phyloP scores from a whole-genome alignment of 53 echinoderm and acorn worm genomes.

The Paracentrotus lividus region DNA sequence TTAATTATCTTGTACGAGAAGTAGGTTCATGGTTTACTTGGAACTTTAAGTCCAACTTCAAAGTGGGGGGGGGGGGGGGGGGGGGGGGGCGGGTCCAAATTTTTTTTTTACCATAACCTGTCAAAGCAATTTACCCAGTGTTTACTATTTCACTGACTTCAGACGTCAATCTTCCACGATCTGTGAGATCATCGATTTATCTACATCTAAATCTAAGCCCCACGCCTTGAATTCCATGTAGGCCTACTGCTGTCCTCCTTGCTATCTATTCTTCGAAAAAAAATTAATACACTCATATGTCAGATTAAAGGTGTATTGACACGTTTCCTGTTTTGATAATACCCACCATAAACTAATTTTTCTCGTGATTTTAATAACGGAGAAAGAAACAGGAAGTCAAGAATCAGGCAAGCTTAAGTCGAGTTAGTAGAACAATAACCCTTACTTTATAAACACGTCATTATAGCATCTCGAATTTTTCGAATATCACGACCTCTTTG shows the following conservation, averaged over 20 bases:
- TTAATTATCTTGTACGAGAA: too few species aligned
- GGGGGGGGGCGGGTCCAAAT: background rate
- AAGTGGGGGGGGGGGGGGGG: too few species aligned
- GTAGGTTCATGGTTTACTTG: too few species aligned
- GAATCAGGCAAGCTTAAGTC: background rate
- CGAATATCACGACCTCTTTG: background rate
- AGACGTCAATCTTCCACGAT: background rate
- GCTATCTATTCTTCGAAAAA: background rate
- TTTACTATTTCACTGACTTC: background rate
- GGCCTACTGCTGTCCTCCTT: background rate
- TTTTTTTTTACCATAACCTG: background rate
- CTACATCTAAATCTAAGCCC: background rate
- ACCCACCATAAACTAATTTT: background rate
- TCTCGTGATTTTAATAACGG: constrained; percentile 9
- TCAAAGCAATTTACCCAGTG: background rate
- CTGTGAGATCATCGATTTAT: background rate
- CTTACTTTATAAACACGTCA: background rate
- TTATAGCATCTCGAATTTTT: background rate
- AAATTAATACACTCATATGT: background rate
- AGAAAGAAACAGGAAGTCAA: constrained; percentile 14
- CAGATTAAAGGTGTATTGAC: constrained; percentile 41
- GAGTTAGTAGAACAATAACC: constrained; percentile 18
- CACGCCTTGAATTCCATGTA: background rate
- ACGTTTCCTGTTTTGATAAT: constrained; percentile 26
- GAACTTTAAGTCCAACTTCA: too few species aligned